A percentile compares a stretch with the other conserved stretches of the same genome.
These are phyloP conservation scores for Lophius americanus DNA, from an alignment of 2,797 vertebrate genomes.

Conservation along the genomic window DNA sequence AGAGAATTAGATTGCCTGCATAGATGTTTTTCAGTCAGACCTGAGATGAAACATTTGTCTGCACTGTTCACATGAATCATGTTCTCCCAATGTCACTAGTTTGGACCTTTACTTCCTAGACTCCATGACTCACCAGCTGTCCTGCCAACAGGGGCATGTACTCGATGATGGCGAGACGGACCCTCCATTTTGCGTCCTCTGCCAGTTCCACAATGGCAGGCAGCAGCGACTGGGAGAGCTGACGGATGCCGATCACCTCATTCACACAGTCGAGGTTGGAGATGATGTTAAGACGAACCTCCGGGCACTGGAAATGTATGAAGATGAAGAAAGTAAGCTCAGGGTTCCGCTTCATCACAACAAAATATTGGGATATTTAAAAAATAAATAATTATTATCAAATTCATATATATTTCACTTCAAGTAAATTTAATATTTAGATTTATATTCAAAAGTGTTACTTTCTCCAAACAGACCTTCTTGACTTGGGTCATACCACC, in stretches of 20 bases:
- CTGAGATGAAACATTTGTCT: constrained; percentile 1
- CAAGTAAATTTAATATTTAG: too few relatives aligned
- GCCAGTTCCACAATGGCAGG: constrained; percentile 93
- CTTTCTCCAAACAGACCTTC: constrained; percentile 48
- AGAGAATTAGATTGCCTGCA: constrained; percentile 18
- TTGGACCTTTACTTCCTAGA: constrained; percentile 11
- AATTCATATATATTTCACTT: background rate
- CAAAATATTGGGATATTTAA: background rate
- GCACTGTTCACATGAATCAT: constrained; percentile 9
- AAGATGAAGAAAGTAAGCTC: background rate
- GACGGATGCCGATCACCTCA: constrained; percentile 91
- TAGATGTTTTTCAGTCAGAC: background rate
- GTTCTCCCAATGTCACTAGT: constrained; percentile 11
- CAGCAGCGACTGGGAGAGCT: constrained; percentile 92
- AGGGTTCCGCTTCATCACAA: background rate
- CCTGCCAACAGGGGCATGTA: constrained; percentile 93
- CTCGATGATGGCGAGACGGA: constrained; percentile 92
- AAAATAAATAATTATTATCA: too few relatives aligned
- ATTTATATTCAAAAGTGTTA: too few relatives aligned
- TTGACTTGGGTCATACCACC: background rate
- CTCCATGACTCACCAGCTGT: constrained; percentile 85
- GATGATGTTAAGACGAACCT: constrained; percentile 93
- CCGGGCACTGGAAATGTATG: constrained; percentile 83
- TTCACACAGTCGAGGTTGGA: constrained; percentile 93
- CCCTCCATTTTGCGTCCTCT: constrained; percentile 92